Evolutionary conservation across 2,888 invertebrate genomes (phyloP).

Genomic region (Ephialtes manifestator): DNA sequence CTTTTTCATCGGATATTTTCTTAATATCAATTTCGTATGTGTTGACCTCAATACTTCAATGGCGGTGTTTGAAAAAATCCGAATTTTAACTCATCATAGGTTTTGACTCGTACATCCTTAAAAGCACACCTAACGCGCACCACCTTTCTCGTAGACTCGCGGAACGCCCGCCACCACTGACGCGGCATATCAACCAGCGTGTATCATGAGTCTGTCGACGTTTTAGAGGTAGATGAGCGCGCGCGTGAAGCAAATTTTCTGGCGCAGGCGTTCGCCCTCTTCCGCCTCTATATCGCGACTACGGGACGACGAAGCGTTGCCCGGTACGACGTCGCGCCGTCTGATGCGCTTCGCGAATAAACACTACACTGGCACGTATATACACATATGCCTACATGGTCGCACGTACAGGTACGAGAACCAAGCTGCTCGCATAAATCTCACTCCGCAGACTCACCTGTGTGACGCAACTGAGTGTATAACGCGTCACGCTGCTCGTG

Average conservation of each 20-base stretch:
- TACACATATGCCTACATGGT: constrained; percentile 34
- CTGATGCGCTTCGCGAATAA: constrained; percentile 42
- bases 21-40: too few species aligned
- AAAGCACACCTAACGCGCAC: constrained; percentile 11
- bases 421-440: constrained; percentile 59
- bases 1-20: too few species aligned
- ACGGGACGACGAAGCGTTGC: constrained; percentile 4
- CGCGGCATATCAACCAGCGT: constrained; percentile 42
- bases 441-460: constrained; percentile 47
- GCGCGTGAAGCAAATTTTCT: constrained; percentile 41
- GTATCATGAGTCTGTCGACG: constrained; percentile 27
- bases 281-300: constrained; percentile 29
- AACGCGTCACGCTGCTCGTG: constrained; percentile 64
- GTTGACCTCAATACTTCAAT: too few species aligned
- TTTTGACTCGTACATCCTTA: too few species aligned
- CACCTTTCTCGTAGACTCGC: constrained; percentile 22
- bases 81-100: too few species aligned
- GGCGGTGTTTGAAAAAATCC: neutral
- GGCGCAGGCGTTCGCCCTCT: constrained; percentile 44
- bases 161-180: constrained; percentile 41
- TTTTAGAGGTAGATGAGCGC: constrained; percentile 27
- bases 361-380: constrained; percentile 7
- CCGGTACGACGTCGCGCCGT: constrained; percentile 21
- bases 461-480: constrained; percentile 41
- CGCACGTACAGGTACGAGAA: constrained; percentile 8